Base-by-base conservation (phyloP, 2,113 vertebrate species). In the Spea bombifrons region DNA sequence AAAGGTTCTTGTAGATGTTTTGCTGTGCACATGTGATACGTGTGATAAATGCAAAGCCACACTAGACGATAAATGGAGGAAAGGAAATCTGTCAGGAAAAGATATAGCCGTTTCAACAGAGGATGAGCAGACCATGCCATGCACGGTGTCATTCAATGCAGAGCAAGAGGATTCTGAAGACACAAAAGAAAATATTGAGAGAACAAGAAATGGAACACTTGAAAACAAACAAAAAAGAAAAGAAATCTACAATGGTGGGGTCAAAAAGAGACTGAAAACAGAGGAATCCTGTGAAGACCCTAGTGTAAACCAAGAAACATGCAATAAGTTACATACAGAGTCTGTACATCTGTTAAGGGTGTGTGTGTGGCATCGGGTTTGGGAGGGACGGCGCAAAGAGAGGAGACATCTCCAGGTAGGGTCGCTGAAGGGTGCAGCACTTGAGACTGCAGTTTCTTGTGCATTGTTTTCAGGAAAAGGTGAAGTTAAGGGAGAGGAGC, bases 351-450 rank as follows among this genome's bases (percentile, higher is more conserved):
- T 59, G 16, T 70, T 64, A 12, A 64, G 55, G 53, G 13, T 80
- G 5, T 17, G 46, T 8, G 78, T 80, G 46, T 80, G 78, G 78
- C 71, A 80, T 67, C 44, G 15, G 9, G 71, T 80, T 9, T 80
- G 78, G 78, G 71, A 68, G 52, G 78, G 78, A 4, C 46, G 71
- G 10, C 71, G 71, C 16, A 73, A 68, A 17, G 64, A 68, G 43
- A 72, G 78, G 46, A 67, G 78, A 13, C 72, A 13, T n/a, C 55
- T 30, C 44, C 45, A 46, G 4, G 49, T 16, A 43, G 53, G 48
- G 46, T 12, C 13, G 7, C 12, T 16, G 0, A n/a, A 73, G 7
- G 53, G 65, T 15, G n/a, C 59, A 16, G 45, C 48, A 15, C 15
- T 80, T 17, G 71, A 74, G 16, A 59, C 65, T 6, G 63, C 63